Evolutionary conservation across 1,140 invertebrate species (phyloP), one percentile per base, ranked within the genome.

Genomic region (Ericerus pela): DNA sequence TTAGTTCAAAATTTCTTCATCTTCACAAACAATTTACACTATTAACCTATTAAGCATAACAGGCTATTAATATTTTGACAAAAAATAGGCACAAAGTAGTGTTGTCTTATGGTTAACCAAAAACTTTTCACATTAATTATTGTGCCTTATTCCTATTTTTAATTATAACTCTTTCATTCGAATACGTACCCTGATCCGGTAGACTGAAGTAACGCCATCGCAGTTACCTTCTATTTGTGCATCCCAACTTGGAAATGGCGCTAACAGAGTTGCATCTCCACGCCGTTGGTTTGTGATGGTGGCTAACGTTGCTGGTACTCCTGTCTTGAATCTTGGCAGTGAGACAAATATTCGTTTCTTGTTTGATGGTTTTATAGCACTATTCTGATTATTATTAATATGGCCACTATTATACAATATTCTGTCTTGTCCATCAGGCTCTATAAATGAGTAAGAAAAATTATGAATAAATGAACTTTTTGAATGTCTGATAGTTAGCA

Each of bases 181-280:
- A n/a, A 8, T 1, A 56, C 56, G 59, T 55, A 66, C 65, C 20
- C 61, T 52, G 4, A 59, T 59, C 47, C 65, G 60, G 54, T 63
- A 65, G 14, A 66, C 62, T 1, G 62, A 64, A 10, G 62, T 63
- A 24, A 67, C 63, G 0, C 60, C 62, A 28, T 65, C 65, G 54
- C 57, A 58, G 36, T 58, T 18, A 59, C 54, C 26, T 51, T 58
- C 37, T 1, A 2, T 28, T 27, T 54, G 14, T 2, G 18, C 18
- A 12, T 53, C 24, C 65, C 65, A 67, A 38, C 61, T 60, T 1
- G 65, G 65, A 37, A 61, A 67, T 6, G 65, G 65, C 6, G 57
- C 28, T n/a, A 67, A 59, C 5, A 62, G 30, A 18, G 56, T 51
- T 1, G 56, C 57, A 18, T 60, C 54, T 2, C 51, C 20, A 1